Conservation (phyloP, 2,113 vertebrate genomes). For the Mustela nigripes region DNA sequence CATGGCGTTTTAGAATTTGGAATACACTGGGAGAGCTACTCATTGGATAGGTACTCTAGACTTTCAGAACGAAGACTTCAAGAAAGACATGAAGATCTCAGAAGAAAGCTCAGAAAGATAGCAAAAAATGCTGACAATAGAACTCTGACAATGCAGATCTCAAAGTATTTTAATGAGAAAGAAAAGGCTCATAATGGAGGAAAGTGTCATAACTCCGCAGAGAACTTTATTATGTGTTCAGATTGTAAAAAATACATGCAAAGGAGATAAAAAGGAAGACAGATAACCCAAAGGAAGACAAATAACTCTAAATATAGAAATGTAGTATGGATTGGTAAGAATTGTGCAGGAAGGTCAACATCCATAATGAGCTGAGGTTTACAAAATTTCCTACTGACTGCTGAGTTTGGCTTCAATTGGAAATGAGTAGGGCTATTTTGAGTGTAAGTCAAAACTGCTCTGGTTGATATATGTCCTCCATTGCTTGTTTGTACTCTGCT, state of each 20-base stretch:
- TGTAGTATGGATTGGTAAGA: neutral
- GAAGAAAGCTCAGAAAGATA: neutral
- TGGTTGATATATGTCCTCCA: neutral
- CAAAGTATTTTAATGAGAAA: conserved; percentile 25
- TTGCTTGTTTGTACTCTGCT: neutral
- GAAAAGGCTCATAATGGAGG: neutral
- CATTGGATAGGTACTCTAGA: neutral
- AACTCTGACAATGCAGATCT: neutral
- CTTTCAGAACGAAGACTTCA: neutral
- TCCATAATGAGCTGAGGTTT: neutral
- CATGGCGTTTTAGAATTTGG: neutral
- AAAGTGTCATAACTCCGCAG: neutral
- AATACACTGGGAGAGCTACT: neutral
- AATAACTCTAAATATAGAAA: neutral
- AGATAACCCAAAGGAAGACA: neutral
- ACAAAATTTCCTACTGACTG: neutral
- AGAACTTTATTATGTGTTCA: neutral
- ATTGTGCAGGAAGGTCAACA: neutral
- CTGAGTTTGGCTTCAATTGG: neutral
- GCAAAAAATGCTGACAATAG: neutral
- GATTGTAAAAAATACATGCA: neutral
- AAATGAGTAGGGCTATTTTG: neutral
- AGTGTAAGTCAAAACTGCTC: neutral
- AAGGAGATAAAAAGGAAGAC: neutral
- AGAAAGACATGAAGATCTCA: neutral